Percentiles rank a stretch among this genome's conserved stretches.
These are phyloP conservation scores for Dolichallabes microphthalmus DNA, from an alignment of 2,113 vertebrate genomes.

Conservation along the genomic window DNA sequence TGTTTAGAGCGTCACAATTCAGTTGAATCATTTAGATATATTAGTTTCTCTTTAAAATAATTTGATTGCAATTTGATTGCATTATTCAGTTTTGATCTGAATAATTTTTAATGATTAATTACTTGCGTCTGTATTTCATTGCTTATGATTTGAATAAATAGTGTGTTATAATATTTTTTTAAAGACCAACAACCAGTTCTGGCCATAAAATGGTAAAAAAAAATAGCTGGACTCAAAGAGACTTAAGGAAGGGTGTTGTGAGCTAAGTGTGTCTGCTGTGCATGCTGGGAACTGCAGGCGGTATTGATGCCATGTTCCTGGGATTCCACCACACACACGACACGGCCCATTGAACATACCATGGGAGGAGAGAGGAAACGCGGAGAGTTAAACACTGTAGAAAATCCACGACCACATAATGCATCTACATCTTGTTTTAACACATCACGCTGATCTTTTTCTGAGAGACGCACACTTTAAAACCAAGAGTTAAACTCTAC, in stretches of 20 bases:
- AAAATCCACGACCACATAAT: not conserved
- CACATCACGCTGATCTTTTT: not conserved
- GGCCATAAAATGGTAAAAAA: not conserved
- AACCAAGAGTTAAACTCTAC: not conserved
- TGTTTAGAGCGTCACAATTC: not conserved
- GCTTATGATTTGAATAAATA: not conserved
- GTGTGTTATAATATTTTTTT: not conserved
- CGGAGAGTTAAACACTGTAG: not conserved
- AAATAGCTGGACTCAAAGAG: conserved; percentile 35
- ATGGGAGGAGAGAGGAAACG: conserved; percentile 7
- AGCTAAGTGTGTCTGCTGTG: conserved; percentile 18
- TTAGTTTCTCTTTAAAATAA: too few species aligned
- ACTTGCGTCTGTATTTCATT: not conserved
- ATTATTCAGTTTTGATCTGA: not conserved
- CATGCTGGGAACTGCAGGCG: conserved; percentile 29
- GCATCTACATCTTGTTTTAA: not conserved
- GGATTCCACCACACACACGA: conserved; percentile 20
- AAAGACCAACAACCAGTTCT: not conserved
- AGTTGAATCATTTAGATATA: not conserved
- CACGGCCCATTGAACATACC: not conserved
- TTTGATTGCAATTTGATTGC: not conserved
- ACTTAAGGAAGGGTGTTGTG: conserved; percentile 26
- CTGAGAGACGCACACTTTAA: not conserved
- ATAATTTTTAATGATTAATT: too few species aligned
- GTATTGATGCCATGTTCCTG: conserved; percentile 29